These are phyloP conservation scores for Apaloderma vittatum DNA, from an alignment of 2,113 vertebrate species.

Conservation along the genomic window DNA sequence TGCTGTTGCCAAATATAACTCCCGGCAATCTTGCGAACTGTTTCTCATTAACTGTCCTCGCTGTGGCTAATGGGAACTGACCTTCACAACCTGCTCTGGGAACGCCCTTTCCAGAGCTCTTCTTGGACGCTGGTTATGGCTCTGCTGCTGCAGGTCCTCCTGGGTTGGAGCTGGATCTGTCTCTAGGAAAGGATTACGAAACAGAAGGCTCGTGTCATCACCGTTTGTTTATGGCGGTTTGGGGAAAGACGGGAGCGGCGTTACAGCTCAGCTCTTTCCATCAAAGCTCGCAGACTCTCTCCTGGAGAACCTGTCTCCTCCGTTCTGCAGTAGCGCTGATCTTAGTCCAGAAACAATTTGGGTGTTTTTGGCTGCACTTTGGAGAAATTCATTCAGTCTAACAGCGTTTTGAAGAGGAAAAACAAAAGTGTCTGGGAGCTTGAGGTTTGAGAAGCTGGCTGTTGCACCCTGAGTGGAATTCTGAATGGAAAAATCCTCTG, in stretches of 20 bases:
- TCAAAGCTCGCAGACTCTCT: neutral
- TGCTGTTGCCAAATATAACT: neutral
- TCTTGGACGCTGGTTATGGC: neutral
- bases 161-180: neutral
- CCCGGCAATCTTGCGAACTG: neutral
- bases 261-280: neutral
- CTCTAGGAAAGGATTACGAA: neutral
- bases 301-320: conserved; percentile 15
- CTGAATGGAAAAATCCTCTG: conserved; percentile 49
- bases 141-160: neutral
- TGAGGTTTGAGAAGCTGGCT: conserved; percentile 43
- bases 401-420: conserved; percentile 48
- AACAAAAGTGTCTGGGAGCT: conserved; percentile 16
- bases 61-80: neutral
- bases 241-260: rapidly evolving
- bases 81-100: neutral
- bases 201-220: neutral
- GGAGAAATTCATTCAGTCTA: conserved; percentile 25
- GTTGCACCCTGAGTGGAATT: neutral
- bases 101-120: neutral
- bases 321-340: conserved; percentile 11
- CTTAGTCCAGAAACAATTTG: neutral
- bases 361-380: neutral
- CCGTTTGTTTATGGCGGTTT: neutral
- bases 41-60: conserved; percentile 39